phyloP scores from a whole-genome alignment of 2,888 invertebrate species.

The Arenicola marina region DNA sequence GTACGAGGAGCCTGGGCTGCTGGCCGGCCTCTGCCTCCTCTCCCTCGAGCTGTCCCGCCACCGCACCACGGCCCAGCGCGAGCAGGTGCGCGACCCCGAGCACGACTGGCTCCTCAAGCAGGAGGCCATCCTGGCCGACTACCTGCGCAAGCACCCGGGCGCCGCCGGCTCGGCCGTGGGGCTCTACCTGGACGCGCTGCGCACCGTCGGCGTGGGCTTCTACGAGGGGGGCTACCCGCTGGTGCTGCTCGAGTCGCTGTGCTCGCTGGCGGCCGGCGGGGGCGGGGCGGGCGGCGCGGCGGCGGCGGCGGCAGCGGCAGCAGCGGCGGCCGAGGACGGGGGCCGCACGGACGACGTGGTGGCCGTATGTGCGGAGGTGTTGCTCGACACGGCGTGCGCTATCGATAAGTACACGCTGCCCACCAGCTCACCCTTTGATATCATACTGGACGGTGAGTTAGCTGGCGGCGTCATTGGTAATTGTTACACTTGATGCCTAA shows the following conservation, averaged over 20 bases:
- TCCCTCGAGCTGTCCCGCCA: constrained; percentile 23
- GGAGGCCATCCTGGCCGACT: constrained; percentile 19
- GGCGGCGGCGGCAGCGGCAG: constrained; percentile 20
- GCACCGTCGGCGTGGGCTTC: constrained; percentile 18
- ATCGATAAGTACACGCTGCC: constrained; percentile 22
- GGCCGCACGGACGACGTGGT: constrained; percentile 10
- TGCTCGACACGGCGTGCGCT: constrained; percentile 12
- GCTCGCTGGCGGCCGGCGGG: constrained; percentile 8
- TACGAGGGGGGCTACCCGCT: constrained; percentile 25
- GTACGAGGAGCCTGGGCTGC: constrained; percentile 4
- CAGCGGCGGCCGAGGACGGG: constrained; percentile 6
- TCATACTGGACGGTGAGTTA: too few species aligned
- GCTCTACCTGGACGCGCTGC: too few species aligned
- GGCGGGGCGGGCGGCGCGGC: constrained; percentile 13
- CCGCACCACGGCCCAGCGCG: constrained; percentile 11
- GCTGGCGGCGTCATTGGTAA: too few species aligned
- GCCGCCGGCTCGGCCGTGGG: not conserved
- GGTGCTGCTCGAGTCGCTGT: constrained; percentile 23
- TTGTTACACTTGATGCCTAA: too few species aligned
- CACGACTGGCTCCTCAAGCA: constrained; percentile 20
- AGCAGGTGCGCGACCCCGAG: constrained; percentile 10
- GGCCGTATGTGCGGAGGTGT: constrained; percentile 17
- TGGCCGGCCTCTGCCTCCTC: constrained; percentile 17
- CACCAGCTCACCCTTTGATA: too few species aligned
- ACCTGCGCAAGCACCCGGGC: constrained; percentile 8